Evolutionary conservation across 23 tunicate genomes (phyloP), one percentile per base, ranked within the genome.

Genomic region (Ciona savignyi): DNA sequence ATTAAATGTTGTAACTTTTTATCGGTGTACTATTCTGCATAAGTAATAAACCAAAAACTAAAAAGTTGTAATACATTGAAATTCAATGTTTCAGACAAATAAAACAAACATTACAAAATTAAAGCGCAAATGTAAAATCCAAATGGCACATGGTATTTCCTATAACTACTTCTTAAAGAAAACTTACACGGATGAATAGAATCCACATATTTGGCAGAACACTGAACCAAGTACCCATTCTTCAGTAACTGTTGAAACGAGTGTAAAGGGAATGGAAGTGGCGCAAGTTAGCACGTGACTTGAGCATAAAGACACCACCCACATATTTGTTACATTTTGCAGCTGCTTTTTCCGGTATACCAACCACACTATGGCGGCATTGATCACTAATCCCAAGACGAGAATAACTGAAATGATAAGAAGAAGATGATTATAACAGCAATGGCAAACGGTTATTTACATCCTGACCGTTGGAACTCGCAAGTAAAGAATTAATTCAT

Each of bases 241-340:
- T 11, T 67, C 84, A 6, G 74, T 65, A 27, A 76, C 33, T 32
- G 78, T 78, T 3, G 88, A 32, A 0, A 35, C 6, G 23, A 83
- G 32, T n/a, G 63, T 31, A 26, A 83, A 35, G 1, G 88, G 88
- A 1, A 83, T 23, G 19, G 88, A 75, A 11, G 75, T 27, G 26
- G 27, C 70, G 75, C 88, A 75, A 0, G 78, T 70, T 6, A 88
- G 73, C 1, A 82, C 4, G 25, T 88, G 96, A 51, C 80, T 75
- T 25, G 64, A 26, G 65, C 96, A 88, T 33, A 88, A 77, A 2
- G 96, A 88, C 0, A 63, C 74, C 1, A 88, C 96, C 96, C 96
- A 88, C 87, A 88, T 60, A 34, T 88, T 77, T 25, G 84, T 82
- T 42, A 81, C 65, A 2, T 78, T 88, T 64, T 78, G 87, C 63